Conservation (phyloP, 2,888 invertebrate genomes). For the Drosophila pseudotalamancana region DNA sequence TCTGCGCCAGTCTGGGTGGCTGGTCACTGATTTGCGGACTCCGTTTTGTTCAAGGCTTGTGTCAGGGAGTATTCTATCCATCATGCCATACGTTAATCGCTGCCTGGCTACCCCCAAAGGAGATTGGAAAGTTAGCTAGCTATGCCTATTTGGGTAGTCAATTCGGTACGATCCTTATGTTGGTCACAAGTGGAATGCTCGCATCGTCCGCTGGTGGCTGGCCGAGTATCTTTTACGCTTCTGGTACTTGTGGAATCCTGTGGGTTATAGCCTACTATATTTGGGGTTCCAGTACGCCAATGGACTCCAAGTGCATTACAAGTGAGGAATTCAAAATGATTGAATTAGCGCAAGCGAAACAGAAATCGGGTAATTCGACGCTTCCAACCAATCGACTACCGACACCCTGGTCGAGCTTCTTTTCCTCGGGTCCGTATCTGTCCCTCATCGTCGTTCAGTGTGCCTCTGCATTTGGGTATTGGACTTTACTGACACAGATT, state of each 20-base stretch:
- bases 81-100: constrained; percentile 88
- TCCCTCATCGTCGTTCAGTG: constrained; percentile 89
- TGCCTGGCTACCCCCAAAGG: constrained; percentile 89
- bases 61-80: constrained; percentile 89
- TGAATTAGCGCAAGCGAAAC: constrained; percentile 82
- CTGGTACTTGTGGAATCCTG: constrained; percentile 87
- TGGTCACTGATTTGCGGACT: constrained; percentile 86
- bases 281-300: constrained; percentile 89
- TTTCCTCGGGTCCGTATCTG: constrained; percentile 91
- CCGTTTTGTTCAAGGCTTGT: constrained; percentile 88
- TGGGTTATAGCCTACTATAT: constrained; percentile 89
- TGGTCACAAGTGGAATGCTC: constrained; percentile 91
- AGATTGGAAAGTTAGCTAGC: constrained; percentile 88
- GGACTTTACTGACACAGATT: constrained; percentile 92
- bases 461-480: constrained; percentile 92
- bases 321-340: constrained; percentile 88
- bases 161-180: constrained; percentile 90
- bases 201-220: constrained; percentile 89
- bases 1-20: constrained; percentile 87
- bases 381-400: constrained; percentile 70
- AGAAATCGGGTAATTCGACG: constrained; percentile 35
- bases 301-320: constrained; percentile 87
- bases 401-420: constrained; percentile 91
- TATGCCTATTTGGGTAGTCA: constrained; percentile 90
- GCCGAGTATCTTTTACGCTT: constrained; percentile 91